Percentiles rank a stretch among this genome's conserved stretches.
These are phyloP conservation scores for Cyclophora albipunctata DNA, from an alignment of 2,888 invertebrate genomes.

Conservation along the genomic window DNA sequence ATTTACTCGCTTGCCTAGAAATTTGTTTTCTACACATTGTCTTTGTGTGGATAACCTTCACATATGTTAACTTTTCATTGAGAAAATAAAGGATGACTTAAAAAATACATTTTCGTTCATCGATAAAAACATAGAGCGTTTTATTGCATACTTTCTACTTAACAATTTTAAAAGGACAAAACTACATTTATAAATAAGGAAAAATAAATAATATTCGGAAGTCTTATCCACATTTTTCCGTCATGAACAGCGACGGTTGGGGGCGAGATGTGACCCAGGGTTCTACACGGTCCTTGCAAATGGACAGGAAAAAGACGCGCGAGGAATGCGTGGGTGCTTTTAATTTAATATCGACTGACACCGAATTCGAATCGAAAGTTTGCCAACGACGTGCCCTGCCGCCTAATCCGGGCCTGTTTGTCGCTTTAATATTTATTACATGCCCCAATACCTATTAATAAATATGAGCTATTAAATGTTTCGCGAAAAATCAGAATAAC, in stretches of 20 bases:
- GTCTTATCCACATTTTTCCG: constrained; percentile 39
- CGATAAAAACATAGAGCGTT: no score
- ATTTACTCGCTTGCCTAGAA: constrained; percentile 68
- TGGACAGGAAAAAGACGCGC: constrained; percentile 75
- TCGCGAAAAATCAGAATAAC: constrained; percentile 18
- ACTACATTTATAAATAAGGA: no score
- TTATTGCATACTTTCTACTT: no score
- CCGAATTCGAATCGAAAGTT: constrained; percentile 73
- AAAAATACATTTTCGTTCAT: no score
- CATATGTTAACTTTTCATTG: background rate
- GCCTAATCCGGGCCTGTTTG: constrained; percentile 51
- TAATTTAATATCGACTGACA: constrained; percentile 75
- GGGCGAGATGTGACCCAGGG: constrained; percentile 64
- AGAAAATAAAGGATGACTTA: no score
- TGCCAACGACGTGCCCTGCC: constrained; percentile 60
- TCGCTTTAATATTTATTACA: constrained; percentile 54
- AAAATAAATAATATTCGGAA: constrained; percentile 9
- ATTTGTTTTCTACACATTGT: constrained; percentile 46
- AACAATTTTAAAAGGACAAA: no score
- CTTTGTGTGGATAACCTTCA: constrained; percentile 40
- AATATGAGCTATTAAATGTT: constrained; percentile 40
- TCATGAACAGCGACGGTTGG: constrained; percentile 40
- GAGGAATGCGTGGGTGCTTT: constrained; percentile 73
- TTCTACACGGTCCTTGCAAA: constrained; percentile 72
- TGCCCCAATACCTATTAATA: constrained; percentile 32